A percentile compares a stretch with the other conserved stretches of the same genome.
Conservation (phyloP, 2,113 vertebrate genomes). For the Tachysurus fulvidraco region DNA sequence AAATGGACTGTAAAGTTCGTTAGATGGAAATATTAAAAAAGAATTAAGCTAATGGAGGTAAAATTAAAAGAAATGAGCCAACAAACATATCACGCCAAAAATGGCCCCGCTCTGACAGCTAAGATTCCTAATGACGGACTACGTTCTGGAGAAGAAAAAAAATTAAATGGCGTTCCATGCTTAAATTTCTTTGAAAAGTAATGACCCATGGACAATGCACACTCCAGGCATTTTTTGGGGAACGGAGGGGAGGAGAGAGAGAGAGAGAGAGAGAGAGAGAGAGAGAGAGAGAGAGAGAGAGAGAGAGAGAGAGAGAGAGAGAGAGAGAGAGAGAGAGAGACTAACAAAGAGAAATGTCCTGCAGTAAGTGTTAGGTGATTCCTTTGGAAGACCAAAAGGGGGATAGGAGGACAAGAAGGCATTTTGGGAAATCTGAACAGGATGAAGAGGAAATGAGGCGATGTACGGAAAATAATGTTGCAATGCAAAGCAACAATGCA, state of each 20-base stretch:
- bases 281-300: constrained; percentile 70
- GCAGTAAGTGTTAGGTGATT: constrained; percentile 85
- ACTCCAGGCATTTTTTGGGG: constrained; percentile 92
- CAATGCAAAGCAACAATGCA: neutral
- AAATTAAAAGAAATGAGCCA: constrained; percentile 99
- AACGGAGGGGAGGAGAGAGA: constrained; percentile 66
- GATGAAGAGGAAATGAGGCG: constrained; percentile 10
- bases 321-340: constrained; percentile 81
- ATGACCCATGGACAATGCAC: constrained; percentile 99
- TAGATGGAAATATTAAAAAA: constrained; percentile 99
- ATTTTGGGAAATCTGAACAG: neutral
- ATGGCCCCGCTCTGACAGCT: constrained; percentile 98
- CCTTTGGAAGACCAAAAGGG: constrained; percentile 15
- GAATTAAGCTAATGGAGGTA: constrained; percentile 99
- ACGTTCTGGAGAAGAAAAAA: constrained; percentile 83
- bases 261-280: constrained; percentile 61
- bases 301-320: constrained; percentile 65
- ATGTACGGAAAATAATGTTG: neutral
- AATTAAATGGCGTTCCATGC: constrained; percentile 98
- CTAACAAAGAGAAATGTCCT: constrained; percentile 95
- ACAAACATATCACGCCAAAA: constrained; percentile 99
- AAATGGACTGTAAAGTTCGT: constrained; percentile 99
- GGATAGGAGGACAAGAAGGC: constrained; percentile 22
- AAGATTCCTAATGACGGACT: constrained; percentile 99
- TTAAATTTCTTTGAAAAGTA: constrained; percentile 99